These are phyloP conservation scores for Lingula anatina DNA, from an alignment of 2,888 invertebrate genomes.

Conservation along the genomic window DNA sequence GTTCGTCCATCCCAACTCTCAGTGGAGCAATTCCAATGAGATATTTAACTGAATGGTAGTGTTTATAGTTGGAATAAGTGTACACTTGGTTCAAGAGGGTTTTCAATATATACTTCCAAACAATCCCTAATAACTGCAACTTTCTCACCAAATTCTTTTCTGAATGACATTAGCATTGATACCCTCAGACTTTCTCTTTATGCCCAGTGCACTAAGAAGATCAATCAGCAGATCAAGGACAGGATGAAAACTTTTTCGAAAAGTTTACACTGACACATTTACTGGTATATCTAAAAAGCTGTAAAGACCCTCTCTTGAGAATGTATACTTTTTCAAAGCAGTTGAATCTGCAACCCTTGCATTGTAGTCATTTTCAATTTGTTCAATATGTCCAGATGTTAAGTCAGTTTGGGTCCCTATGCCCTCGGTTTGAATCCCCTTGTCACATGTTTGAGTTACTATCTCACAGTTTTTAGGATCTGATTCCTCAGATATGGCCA, in stretches of 20 bases:
- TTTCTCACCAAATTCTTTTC: too few relatives aligned
- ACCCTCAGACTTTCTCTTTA: slow-evolving; percentile 1
- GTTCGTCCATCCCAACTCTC: too few relatives aligned
- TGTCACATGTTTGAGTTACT: too few relatives aligned
- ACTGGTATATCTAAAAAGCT: slow-evolving; percentile 6
- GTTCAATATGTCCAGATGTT: not conserved
- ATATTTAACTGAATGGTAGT: too few relatives aligned
- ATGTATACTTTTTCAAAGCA: too few relatives aligned
- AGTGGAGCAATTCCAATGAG: too few relatives aligned
- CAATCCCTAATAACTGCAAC: slow-evolving; percentile 7
- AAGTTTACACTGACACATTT: slow-evolving; percentile 5
- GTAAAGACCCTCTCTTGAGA: too few relatives aligned
- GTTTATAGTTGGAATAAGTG: too few relatives aligned
- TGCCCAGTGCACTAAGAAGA: slow-evolving; percentile 8
- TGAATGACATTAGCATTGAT: slow-evolving; percentile 11
- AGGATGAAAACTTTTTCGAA: slow-evolving; percentile 7
- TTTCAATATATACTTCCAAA: slow-evolving; percentile 7
- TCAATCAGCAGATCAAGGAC: slow-evolving; percentile 6
- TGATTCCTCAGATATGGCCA: not conserved
- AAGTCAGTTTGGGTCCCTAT: slow-evolving; percentile 7
- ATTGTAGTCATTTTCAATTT: slow-evolving; percentile 1
- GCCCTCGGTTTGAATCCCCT: too few relatives aligned
- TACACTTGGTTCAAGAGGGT: slow-evolving; percentile 2
- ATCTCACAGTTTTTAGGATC: not conserved
- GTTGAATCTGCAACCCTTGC: not conserved